phyloP scores from a whole-genome alignment of 2,888 invertebrate genomes.

The Eupelmus urozonus region DNA sequence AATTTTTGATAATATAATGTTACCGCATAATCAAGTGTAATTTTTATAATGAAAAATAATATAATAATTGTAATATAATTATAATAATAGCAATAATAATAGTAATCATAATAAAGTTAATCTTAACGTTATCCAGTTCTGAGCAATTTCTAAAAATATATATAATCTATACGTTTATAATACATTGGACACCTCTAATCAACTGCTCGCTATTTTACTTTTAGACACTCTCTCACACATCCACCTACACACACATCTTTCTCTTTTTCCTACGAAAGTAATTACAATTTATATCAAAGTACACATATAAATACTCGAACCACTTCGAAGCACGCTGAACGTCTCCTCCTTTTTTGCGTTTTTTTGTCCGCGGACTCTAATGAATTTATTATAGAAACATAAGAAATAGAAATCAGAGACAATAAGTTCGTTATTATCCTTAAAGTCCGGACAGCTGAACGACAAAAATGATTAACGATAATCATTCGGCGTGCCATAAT shows the following conservation, averaged over 20 bases:
- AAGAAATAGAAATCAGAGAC: conserved; percentile 11
- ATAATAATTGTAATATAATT: conserved; percentile 57
- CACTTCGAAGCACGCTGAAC: conserved; percentile 9
- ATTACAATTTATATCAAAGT: conserved; percentile 54
- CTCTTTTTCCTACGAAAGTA: conserved; percentile 42
- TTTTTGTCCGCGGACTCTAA: conserved; percentile 13
- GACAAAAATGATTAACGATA: neutral
- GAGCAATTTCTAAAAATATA: conserved; percentile 70
- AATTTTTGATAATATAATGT: conserved; percentile 67
- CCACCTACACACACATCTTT: neutral
- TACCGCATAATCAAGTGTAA: conserved; percentile 63
- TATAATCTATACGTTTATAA: conserved; percentile 64
- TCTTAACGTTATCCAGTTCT: conserved; percentile 71
- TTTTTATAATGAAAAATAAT: conserved; percentile 62
- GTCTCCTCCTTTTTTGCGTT: neutral
- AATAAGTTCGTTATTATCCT: no score
- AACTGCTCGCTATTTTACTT: conserved; percentile 10
- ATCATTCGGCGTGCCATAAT: neutral
- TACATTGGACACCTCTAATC: conserved; percentile 62
- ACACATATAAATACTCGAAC: conserved; percentile 25
- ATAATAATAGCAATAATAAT: conserved; percentile 58
- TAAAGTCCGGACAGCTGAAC: conserved; percentile 13
- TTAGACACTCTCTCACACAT: neutral
- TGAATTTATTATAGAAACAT: neutral
- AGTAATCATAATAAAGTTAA: conserved; percentile 61